Evolutionary conservation across 2,113 vertebrate species (phyloP).

Genomic region (Syrrhaptes paradoxus): DNA sequence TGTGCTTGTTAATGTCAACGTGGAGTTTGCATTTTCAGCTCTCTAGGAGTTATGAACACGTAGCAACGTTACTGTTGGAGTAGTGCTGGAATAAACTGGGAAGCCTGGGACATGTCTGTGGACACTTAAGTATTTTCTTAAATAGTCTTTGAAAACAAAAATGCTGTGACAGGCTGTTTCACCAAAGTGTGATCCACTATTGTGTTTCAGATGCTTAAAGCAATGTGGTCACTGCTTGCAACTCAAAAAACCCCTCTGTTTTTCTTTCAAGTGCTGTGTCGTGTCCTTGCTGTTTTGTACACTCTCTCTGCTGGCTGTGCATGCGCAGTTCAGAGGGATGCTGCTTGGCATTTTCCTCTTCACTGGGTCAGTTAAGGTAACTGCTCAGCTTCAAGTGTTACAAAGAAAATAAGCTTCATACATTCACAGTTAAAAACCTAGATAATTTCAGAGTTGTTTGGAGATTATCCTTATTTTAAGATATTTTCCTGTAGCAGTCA

Average conservation of each 20-base stretch:
- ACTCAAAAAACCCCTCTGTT: not conserved
- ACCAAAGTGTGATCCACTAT: not conserved
- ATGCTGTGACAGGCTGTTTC: not conserved
- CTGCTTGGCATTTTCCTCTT: not conserved
- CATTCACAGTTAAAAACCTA: not conserved
- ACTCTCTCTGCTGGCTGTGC: not conserved
- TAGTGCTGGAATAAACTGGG: not conserved
- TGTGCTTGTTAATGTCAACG: not conserved
- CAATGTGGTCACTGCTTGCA: not conserved
- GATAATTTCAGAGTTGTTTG: not conserved
- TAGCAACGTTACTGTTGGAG: not conserved
- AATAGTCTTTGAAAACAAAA: not conserved
- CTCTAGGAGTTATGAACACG: not conserved
- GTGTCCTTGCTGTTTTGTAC: not conserved
- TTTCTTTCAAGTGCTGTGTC: not conserved
- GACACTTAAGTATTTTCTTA: not conserved
- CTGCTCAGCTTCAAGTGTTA: not conserved
- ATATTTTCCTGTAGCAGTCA: not conserved
- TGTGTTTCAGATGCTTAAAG: not conserved
- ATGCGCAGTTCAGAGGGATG: not conserved
- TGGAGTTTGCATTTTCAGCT: not conserved
- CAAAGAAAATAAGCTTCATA: not conserved
- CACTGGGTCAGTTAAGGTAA: constrained; percentile 2
- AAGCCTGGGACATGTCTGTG: not conserved
- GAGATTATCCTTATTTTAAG: not conserved